Evolutionary conservation across 1,140 invertebrate genomes (phyloP).

Genomic region (Drosophila kanapiae): DNA sequence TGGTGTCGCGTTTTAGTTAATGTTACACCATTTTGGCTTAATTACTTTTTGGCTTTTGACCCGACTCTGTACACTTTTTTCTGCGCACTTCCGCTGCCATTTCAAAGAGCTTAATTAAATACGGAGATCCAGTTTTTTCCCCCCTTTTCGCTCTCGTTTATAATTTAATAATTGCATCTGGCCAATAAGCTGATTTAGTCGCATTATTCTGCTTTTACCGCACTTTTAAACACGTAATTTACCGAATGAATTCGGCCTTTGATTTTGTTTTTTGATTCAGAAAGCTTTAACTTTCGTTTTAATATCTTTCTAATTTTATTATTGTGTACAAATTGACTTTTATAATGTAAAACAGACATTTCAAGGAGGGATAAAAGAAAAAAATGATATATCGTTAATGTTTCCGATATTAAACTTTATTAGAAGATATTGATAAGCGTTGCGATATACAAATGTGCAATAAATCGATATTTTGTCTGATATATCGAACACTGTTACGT

Average conservation of each 20-base stretch:
- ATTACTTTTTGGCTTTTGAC: constrained; percentile 73
- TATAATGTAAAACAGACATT: not conserved
- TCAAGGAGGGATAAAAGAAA: too few relatives aligned
- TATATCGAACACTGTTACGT: too few relatives aligned
- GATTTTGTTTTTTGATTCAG: not conserved
- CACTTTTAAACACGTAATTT: constrained; percentile 20
- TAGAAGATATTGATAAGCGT: too few relatives aligned
- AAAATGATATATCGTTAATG: too few relatives aligned
- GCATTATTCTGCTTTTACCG: constrained; percentile 27
- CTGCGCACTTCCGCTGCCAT: constrained; percentile 12
- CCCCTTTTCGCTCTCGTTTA: constrained; percentile 17
- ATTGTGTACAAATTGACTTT: too few relatives aligned
- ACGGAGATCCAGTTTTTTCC: constrained; percentile 2
- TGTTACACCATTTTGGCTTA: constrained; percentile 77
- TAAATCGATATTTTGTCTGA: too few relatives aligned
- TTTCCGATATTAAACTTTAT: too few relatives aligned
- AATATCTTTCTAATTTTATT: not conserved
- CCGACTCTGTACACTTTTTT: constrained; percentile 15
- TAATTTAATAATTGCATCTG: constrained; percentile 53
- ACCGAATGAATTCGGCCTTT: constrained; percentile 12
- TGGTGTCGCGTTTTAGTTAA: constrained; percentile 67
- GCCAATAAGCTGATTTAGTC: constrained; percentile 41
- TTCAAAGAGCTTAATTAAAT: constrained; percentile 67
- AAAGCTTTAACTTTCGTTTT: not conserved
- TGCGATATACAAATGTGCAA: too few relatives aligned